These are phyloP conservation scores for Macrobrachium nipponense DNA, from an alignment of 1,140 invertebrate species.

Conservation along the genomic window DNA sequence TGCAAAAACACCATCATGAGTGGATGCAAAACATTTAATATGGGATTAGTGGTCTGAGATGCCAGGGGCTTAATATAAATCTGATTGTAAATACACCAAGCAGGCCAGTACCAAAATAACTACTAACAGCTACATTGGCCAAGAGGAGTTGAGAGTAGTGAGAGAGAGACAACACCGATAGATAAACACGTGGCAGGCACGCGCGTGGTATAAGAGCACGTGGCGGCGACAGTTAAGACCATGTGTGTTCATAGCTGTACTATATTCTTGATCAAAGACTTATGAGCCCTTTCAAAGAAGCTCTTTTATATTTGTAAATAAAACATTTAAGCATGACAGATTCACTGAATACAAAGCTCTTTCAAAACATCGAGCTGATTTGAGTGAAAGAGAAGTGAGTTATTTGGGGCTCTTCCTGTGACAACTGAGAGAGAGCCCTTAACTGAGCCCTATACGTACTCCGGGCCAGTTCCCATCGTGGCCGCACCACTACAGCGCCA, in stretches of 20 bases:
- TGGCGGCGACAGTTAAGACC: slow-evolving; percentile 58
- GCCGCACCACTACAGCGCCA: slow-evolving; percentile 55
- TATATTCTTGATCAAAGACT: slow-evolving; percentile 62
- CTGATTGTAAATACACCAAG: slow-evolving; percentile 60
- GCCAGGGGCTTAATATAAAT: slow-evolving; percentile 51
- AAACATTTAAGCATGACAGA: not conserved
- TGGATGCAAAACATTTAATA: slow-evolving; percentile 61
- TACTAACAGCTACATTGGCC: slow-evolving; percentile 61
- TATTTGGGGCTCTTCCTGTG: slow-evolving; percentile 33
- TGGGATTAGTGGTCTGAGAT: slow-evolving; percentile 49
- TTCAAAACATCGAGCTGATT: not conserved
- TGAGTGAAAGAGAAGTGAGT: slow-evolving; percentile 15
- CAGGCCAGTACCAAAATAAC: slow-evolving; percentile 61
- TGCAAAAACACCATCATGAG: slow-evolving; percentile 53
- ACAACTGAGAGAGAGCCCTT: slow-evolving; percentile 41
- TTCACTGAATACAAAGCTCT: slow-evolving; percentile 2
- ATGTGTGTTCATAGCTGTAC: slow-evolving; percentile 65
- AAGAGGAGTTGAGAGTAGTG: slow-evolving; percentile 49
- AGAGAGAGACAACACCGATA: slow-evolving; percentile 56
- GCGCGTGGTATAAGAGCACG: slow-evolving; percentile 55
- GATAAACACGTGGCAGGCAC: slow-evolving; percentile 41
- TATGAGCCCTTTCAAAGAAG: slow-evolving; percentile 28
- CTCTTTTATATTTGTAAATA: slow-evolving; percentile 17
- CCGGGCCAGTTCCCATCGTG: slow-evolving; percentile 62
- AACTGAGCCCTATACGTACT: slow-evolving; percentile 61